Percentiles rank a stretch among this genome's conserved stretches.
Evolutionary conservation across 92 coral and sea anemone species (phyloP).

Genomic region (Anthopleura xanthogrammica): DNA sequence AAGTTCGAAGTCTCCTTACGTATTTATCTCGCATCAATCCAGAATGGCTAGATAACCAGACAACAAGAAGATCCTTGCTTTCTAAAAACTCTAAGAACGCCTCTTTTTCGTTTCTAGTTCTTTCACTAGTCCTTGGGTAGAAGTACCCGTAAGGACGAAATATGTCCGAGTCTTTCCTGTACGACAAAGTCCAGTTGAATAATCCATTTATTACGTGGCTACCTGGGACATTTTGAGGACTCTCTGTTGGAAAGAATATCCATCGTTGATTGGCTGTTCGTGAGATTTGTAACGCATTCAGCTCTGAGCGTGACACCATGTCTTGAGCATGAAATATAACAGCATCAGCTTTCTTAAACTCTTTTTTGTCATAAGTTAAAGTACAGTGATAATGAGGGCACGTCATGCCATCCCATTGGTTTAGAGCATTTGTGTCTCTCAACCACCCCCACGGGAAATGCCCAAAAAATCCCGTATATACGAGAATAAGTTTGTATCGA

Average conservation of each 20-base stretch:
- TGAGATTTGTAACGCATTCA: conserved; percentile 25
- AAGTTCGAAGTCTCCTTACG: conserved; percentile 32
- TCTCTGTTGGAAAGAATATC: conserved; percentile 46
- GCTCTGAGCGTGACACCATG: conserved; percentile 32
- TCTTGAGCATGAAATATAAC: conserved; percentile 91
- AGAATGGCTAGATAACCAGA: conserved; percentile 45
- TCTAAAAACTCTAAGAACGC: conserved; percentile 21
- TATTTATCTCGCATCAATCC: conserved; percentile 34
- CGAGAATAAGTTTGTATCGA: conserved; percentile 58
- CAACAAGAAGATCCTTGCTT: conserved; percentile 40
- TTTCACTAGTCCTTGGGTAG: background rate
- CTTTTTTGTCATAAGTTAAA: conserved; percentile 65
- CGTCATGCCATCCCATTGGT: conserved; percentile 67
- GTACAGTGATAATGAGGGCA: conserved; percentile 61
- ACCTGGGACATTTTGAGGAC: conserved; percentile 30
- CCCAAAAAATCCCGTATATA: conserved; percentile 83
- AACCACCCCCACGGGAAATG: conserved; percentile 77
- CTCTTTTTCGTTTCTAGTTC: background rate
- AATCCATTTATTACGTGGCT: conserved; percentile 32
- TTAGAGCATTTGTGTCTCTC: conserved; percentile 50
- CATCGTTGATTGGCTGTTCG: conserved; percentile 41
- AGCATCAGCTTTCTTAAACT: conserved; percentile 66
- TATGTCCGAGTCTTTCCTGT: conserved; percentile 55
- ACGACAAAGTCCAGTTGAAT: conserved; percentile 69
- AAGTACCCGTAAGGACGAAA: conserved; percentile 48